Evolutionary conservation across 1,140 invertebrate genomes (phyloP).

Genomic region (Polyergus mexicanus): DNA sequence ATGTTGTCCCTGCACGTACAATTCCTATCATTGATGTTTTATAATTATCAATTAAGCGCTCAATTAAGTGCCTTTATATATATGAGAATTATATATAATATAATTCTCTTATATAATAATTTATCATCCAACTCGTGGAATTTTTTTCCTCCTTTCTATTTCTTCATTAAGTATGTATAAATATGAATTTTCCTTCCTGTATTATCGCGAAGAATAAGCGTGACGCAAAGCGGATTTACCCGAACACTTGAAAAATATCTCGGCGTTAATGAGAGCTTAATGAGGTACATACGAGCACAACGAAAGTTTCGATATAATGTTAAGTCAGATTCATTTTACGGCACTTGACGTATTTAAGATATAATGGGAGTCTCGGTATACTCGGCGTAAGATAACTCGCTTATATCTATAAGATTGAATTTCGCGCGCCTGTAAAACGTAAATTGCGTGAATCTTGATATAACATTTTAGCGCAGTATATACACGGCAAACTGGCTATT

Average conservation of each 20-base stretch:
- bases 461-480: not conserved
- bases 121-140: not conserved
- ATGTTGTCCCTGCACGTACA: not conserved
- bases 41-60: not conserved
- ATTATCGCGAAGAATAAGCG: not conserved
- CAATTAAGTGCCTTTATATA: no score
- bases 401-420: slow-evolving; percentile 19
- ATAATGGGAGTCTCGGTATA: not conserved
- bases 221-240: not conserved
- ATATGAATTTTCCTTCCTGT: not conserved
- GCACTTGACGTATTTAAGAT: slow-evolving; percentile 16
- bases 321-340: slow-evolving; percentile 4
- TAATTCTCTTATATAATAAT: not conserved
- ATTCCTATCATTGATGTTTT: not conserved
- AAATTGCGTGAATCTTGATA: slow-evolving; percentile 9
- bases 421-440: slow-evolving; percentile 30
- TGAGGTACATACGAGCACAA: slow-evolving; percentile 10
- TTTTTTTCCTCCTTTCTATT: not conserved
- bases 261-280: slow-evolving; percentile 48
- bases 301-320: slow-evolving; percentile 18
- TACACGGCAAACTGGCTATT: slow-evolving; percentile 4
- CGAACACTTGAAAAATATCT: slow-evolving; percentile 40
- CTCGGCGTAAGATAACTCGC: not conserved
- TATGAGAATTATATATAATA: not conserved
- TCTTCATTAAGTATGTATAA: slow-evolving; percentile 5